Evolutionary conservation across 2,113 vertebrate genomes (phyloP).

Genomic region (Bos javanicus): DNA sequence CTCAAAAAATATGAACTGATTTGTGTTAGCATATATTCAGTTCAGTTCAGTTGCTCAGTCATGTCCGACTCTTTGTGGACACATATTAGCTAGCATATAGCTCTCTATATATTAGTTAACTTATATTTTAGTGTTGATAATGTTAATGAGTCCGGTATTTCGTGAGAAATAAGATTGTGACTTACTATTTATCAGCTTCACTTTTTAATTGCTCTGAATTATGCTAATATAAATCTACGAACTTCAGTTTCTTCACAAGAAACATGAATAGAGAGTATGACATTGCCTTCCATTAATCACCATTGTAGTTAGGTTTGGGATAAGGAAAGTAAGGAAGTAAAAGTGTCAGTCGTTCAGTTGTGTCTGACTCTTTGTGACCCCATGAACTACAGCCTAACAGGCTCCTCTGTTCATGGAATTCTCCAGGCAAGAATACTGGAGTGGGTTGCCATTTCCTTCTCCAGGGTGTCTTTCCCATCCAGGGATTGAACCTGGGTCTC

Average conservation of each 20-base stretch:
- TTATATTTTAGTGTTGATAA: constrained; percentile 4
- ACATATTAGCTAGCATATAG: not conserved
- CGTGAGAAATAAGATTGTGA: not conserved
- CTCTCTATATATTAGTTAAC: not conserved
- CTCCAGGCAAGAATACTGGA: not conserved
- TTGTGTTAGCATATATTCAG: not conserved
- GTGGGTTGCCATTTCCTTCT: not conserved
- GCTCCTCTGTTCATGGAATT: not conserved
- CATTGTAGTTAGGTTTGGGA: not conserved
- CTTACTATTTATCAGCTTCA: not conserved
- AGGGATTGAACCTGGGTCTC: not conserved
- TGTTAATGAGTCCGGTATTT: not conserved
- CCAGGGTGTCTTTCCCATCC: not conserved
- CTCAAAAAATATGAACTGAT: not conserved
- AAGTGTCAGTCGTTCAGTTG: not conserved
- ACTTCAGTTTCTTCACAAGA: not conserved
- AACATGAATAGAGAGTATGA: not conserved
- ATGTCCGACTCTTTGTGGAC: not conserved
- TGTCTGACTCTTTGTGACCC: not conserved
- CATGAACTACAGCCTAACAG: not conserved
- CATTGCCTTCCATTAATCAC: not conserved
- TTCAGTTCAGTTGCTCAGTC: not conserved
- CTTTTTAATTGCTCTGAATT: not conserved
- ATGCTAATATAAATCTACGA: not conserved
- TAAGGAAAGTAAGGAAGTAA: not conserved